phyloP scores from a whole-genome alignment of 1,140 invertebrate genomes.

The Drosophila pseudoananassae region DNA sequence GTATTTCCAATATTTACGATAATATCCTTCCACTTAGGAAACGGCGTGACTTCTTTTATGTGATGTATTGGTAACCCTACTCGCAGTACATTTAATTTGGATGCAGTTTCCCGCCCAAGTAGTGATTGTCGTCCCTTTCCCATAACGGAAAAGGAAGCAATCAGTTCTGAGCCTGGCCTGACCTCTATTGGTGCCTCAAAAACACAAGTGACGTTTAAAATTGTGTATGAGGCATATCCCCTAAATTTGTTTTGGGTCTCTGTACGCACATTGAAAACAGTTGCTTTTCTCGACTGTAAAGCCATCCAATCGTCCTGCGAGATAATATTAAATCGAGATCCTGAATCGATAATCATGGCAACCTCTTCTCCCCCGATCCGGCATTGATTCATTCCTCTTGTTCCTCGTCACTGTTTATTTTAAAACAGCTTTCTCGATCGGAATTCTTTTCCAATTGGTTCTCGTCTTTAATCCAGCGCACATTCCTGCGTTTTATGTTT shows the following conservation, averaged over 20 bases:
- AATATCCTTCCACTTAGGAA: constrained; percentile 16
- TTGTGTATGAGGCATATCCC: constrained; percentile 15
- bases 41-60: not conserved
- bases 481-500: no score
- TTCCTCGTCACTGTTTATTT: no score
- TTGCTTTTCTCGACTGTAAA: constrained; percentile 6
- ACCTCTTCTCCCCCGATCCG: constrained; percentile 7
- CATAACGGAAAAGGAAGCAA: not conserved
- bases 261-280: constrained; percentile 16
- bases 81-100: not conserved
- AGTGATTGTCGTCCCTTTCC: constrained; percentile 30
- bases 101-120: constrained; percentile 24
- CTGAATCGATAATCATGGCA: constrained; percentile 37
- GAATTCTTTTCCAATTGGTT: not conserved
- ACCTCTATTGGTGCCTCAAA: constrained; percentile 17
- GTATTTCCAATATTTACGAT: no score
- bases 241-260: constrained; percentile 28
- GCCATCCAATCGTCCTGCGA: not conserved
- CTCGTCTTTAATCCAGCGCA: no score
- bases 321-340: constrained; percentile 28
- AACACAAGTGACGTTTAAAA: constrained; percentile 16
- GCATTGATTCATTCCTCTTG: no score
- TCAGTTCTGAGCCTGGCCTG: no score
- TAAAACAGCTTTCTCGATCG: no score
- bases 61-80: not conserved